Conservation (phyloP, 2,113 vertebrate genomes). For the Pseudopodoces humilis region DNA sequence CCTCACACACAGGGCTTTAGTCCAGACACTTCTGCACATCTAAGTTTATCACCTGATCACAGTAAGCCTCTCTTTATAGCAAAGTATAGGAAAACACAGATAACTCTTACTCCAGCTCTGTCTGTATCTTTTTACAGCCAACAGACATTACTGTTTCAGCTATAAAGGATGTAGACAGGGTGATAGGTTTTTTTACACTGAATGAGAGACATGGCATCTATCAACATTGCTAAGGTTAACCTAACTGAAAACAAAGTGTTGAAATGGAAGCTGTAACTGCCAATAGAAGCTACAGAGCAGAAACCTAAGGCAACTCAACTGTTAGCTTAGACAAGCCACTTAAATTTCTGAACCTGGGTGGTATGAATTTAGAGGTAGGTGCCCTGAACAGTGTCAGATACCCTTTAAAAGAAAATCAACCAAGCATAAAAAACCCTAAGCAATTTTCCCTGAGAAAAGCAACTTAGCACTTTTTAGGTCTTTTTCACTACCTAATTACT, state of each 20-base stretch:
- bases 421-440: background rate
- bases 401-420: background rate
- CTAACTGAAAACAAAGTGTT: background rate
- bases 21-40: background rate
- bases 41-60: background rate
- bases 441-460: background rate
- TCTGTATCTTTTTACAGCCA: background rate
- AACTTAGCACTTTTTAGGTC: background rate
- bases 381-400: background rate
- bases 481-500: background rate
- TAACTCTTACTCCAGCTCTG: background rate
- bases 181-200: background rate
- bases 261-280: background rate
- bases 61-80: background rate
- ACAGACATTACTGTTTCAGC: background rate
- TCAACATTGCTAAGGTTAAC: background rate
- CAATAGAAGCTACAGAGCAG: background rate
- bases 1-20: background rate
- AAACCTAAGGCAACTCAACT: background rate
- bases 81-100: background rate
- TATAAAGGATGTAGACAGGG: background rate
- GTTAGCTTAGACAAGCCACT: background rate
- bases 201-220: background rate
- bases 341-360: background rate
- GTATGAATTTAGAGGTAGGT: background rate